These are phyloP conservation scores for Apodemia zela DNA, from an alignment of 2,888 invertebrate species.

Conservation along the genomic window DNA sequence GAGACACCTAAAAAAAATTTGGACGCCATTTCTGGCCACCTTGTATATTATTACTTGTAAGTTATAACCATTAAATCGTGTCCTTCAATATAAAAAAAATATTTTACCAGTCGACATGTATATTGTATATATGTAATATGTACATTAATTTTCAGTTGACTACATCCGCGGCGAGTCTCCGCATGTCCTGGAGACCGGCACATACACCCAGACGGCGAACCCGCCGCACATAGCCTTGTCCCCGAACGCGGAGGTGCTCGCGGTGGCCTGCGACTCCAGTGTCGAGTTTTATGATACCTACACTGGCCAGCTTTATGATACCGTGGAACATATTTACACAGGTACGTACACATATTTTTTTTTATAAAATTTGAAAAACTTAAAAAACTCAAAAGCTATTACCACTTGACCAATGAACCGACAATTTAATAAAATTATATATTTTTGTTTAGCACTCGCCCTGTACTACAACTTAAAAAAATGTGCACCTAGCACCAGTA, in stretches of 20 bases:
- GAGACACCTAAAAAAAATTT: too few species aligned
- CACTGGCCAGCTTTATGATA: slow-evolving; percentile 83
- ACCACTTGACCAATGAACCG: too few species aligned
- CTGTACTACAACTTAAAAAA: too few species aligned
- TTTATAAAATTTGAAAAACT: too few species aligned
- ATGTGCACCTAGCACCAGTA: too few species aligned
- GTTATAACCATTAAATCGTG: too few species aligned
- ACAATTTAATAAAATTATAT: too few species aligned
- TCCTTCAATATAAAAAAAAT: too few species aligned
- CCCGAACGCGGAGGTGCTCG: slow-evolving; percentile 89
- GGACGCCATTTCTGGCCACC: too few species aligned
- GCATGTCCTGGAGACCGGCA: slow-evolving; percentile 83
- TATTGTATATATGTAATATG: background rate
- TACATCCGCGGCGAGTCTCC: slow-evolving; percentile 89
- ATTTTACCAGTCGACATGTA: background rate
- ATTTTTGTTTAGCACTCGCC: too few species aligned
- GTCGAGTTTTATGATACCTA: slow-evolving; percentile 86
- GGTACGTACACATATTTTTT: slow-evolving; percentile 59
- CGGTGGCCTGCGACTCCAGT: slow-evolving; percentile 82
- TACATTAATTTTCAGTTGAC: slow-evolving; percentile 82
- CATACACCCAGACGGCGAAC: slow-evolving; percentile 77
- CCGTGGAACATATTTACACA: slow-evolving; percentile 83
- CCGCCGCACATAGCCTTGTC: slow-evolving; percentile 85
- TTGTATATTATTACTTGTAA: too few species aligned
- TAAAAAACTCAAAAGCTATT: too few species aligned